Percentiles rank a stretch among this genome's conserved stretches.
Conservation (phyloP, 2,888 invertebrate genomes). For the Acrocyrtus sp. region DNA sequence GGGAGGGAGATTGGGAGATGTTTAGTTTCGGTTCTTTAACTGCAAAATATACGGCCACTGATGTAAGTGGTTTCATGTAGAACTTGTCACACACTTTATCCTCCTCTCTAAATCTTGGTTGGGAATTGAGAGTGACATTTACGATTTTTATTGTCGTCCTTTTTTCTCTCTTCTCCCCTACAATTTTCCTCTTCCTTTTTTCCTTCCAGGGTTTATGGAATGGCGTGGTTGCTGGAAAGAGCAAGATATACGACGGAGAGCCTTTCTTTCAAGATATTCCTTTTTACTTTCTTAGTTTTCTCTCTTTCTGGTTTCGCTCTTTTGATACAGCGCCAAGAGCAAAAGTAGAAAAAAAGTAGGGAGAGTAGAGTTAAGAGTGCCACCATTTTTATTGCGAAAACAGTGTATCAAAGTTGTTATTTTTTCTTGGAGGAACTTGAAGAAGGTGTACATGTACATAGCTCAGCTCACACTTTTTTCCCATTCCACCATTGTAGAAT, state of each 20-base stretch:
- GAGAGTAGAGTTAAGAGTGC: no score
- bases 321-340: conserved; percentile 42
- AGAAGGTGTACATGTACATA: neutral
- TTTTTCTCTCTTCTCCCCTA: neutral
- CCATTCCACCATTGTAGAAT: neutral
- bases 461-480: neutral
- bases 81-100: conserved; percentile 50
- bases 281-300: neutral
- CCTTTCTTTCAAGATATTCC: no score
- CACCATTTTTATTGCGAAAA: conserved; percentile 34
- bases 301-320: conserved; percentile 8
- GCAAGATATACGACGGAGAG: no score
- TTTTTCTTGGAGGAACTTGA: neutral
- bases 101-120: conserved; percentile 40
- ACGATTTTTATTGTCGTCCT: conserved; percentile 48
- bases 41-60: conserved; percentile 11
- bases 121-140: conserved; percentile 50
- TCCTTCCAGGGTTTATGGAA: no score
- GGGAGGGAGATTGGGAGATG: no score
- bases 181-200: neutral
- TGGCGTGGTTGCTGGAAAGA: no score
- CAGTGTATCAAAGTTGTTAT: conserved; percentile 40
- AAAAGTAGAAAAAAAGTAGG: neutral
- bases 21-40: conserved; percentile 42
- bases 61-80: conserved; percentile 51